A percentile compares a stretch with the other conserved stretches of the same genome.
Evolutionary conservation across 1,140 invertebrate genomes (phyloP).

Genomic region (Pseudomyrmex pallidus): DNA sequence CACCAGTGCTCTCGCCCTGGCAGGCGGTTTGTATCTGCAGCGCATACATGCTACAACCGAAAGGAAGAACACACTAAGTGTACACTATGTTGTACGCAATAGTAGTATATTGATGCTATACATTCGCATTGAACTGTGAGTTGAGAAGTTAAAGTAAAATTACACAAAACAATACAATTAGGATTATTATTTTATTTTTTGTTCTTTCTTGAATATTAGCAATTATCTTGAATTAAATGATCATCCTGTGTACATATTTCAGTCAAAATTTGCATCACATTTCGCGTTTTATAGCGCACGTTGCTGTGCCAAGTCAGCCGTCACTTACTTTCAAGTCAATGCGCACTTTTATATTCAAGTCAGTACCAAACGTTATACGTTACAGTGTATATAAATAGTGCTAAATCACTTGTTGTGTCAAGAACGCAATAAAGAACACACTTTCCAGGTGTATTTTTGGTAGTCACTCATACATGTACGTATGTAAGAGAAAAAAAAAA

Average conservation of each 20-base stretch:
- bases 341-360: constrained; percentile 62
- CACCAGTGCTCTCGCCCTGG: constrained; percentile 80
- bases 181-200: background rate
- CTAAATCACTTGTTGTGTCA: background rate
- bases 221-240: constrained; percentile 7
- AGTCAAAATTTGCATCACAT: constrained; percentile 40
- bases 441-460: background rate
- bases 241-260: background rate
- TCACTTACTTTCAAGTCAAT: constrained; percentile 6
- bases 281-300: too few species aligned
- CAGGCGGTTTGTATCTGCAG: constrained; percentile 83
- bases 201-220: background rate
- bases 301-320: too few species aligned
- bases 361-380: constrained; percentile 51
- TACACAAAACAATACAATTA: background rate
- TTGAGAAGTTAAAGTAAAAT: too few species aligned
- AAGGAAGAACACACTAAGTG: too few species aligned
- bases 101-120: too few species aligned
- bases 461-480: background rate
- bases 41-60: constrained; percentile 79
- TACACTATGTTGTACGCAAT: too few species aligned
- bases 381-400: constrained; percentile 6
- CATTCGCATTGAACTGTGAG: too few species aligned
- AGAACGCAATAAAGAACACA: background rate
- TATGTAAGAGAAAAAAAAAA: background rate